phyloP scores from a whole-genome alignment of 2,888 invertebrate species.

The Pogonocherus hispidulus region DNA sequence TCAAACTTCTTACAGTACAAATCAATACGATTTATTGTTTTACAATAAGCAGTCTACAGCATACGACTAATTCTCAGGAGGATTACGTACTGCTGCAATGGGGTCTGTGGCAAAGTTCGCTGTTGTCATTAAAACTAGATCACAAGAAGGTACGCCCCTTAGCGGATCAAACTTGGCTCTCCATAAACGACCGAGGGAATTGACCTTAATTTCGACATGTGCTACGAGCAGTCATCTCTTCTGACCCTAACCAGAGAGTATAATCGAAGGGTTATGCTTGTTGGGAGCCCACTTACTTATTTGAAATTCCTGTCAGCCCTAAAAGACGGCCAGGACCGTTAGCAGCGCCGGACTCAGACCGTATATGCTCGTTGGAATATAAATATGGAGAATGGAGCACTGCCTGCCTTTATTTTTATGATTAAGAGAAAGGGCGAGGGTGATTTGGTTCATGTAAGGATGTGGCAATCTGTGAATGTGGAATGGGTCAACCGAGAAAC shows the following conservation, averaged over 20 bases:
- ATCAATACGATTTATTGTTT: no score
- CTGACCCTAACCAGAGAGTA: conserved; percentile 4
- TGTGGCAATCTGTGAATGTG: no score
- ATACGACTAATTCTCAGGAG: background rate
- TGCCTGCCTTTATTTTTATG: no score
- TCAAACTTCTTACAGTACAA: no score
- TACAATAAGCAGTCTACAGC: background rate
- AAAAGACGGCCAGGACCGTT: conserved; percentile 11
- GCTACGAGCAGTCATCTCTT: conserved; percentile 19
- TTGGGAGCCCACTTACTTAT: conserved; percentile 23
- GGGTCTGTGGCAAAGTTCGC: background rate
- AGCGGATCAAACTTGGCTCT: background rate
- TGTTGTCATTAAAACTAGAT: conserved; percentile 2
- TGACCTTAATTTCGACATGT: conserved; percentile 26
- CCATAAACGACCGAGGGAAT: conserved; percentile 1
- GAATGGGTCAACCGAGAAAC: no score
- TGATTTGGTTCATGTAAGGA: no score
- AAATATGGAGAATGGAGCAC: no score
- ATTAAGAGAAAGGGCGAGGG: no score
- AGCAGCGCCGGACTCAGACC: conserved; percentile 5
- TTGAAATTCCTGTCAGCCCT: conserved; percentile 23
- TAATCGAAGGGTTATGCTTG: conserved; percentile 26
- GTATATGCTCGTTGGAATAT: no score
- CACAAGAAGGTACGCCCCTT: background rate
- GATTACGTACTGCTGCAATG: background rate